Percentiles rank a stretch among this genome's conserved stretches.
Conservation (phyloP, 2,797 vertebrate species). For the Sebastes variabilis region DNA sequence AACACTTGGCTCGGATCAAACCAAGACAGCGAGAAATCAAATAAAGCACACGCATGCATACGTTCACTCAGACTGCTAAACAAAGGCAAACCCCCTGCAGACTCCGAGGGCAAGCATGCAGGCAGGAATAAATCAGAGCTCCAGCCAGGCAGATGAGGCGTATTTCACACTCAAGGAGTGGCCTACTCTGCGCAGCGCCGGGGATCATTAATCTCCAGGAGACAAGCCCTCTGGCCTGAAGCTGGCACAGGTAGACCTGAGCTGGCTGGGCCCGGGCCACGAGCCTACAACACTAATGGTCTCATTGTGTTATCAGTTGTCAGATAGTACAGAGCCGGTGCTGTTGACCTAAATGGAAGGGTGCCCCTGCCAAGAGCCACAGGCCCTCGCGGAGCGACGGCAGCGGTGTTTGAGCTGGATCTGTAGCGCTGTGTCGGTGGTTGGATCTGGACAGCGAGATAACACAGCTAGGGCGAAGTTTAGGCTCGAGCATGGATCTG, state of each 20-base stretch:
- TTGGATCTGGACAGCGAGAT: slow-evolving; percentile 27
- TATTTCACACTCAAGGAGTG: slow-evolving; percentile 83
- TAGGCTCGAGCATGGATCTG: not conserved
- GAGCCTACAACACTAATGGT: slow-evolving; percentile 57
- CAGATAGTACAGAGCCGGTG: slow-evolving; percentile 44
- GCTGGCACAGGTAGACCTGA: slow-evolving; percentile 67
- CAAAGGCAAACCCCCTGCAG: slow-evolving; percentile 64
- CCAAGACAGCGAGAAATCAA: slow-evolving; percentile 13
- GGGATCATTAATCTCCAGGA: slow-evolving; percentile 75
- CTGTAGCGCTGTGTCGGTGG: not conserved
- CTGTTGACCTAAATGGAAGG: slow-evolving; percentile 65
- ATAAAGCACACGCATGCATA: slow-evolving; percentile 1
- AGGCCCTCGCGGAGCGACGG: not conserved
- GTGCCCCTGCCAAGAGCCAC: slow-evolving; percentile 36
- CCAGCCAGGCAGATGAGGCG: slow-evolving; percentile 77
- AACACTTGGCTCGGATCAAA: not conserved
- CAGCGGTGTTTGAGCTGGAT: slow-evolving; percentile 40
- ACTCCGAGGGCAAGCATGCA: slow-evolving; percentile 62
- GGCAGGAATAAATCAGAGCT: slow-evolving; percentile 81
- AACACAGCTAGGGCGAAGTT: slow-evolving; percentile 23
- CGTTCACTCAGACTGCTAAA: slow-evolving; percentile 35
- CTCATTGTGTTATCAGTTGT: slow-evolving; percentile 67
- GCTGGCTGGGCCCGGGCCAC: slow-evolving; percentile 37
- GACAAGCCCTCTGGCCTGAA: slow-evolving; percentile 67
- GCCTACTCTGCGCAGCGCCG: slow-evolving; percentile 52